Evolutionary conservation across 2,797 vertebrate species (phyloP), one percentile per base, ranked within the genome.

Genomic region (Lerista edwardsae): DNA sequence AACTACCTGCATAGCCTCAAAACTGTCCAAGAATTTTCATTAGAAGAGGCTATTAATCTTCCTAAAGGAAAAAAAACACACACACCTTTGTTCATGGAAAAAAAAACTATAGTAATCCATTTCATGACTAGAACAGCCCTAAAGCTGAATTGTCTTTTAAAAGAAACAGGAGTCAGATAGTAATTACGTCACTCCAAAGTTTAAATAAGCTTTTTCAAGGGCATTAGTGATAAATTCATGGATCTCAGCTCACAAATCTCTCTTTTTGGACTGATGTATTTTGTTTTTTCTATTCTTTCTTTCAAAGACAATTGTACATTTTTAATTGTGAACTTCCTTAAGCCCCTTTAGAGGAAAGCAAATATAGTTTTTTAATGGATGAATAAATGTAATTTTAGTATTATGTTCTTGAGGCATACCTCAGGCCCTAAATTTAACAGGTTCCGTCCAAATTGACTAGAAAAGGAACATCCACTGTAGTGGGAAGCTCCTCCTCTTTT

Each of bases 11-110:
- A 79, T 79, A 93, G 91, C 92, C 86, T 86, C 84, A 90, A 89
- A 89, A 85, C 41, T 69, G 88, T 90, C 74, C 80, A 86, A 91
- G 86, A 86, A 89, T 90, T 94, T 91, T 91, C 85, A 90, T 91
- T 92, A 92, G 84, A 73, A 90, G 88, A 91, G 85, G 88, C 83
- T 93, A 91, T 92, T 93, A 89, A 85, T 74, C 86, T 91, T 91
- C 85, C 59, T 31, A 75, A 31, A 4, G 19, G 19, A 3, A 9
- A 81, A 71, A 79, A 47, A 34, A 34, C 6, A n/a, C n/a, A n/a
- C n/a, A 19, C 3, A 29, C 47, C 29, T n/a, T 19, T 90, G 87
- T 89, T 90, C 87, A 88, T 91, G 88, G 92, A 78, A n/a, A n/a
- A n/a, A n/a, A n/a, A n/a, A n/a, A n/a, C n/a, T 88, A 86, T 76